Conservation (phyloP, 1,140 invertebrate genomes). For the Pinna nobilis region DNA sequence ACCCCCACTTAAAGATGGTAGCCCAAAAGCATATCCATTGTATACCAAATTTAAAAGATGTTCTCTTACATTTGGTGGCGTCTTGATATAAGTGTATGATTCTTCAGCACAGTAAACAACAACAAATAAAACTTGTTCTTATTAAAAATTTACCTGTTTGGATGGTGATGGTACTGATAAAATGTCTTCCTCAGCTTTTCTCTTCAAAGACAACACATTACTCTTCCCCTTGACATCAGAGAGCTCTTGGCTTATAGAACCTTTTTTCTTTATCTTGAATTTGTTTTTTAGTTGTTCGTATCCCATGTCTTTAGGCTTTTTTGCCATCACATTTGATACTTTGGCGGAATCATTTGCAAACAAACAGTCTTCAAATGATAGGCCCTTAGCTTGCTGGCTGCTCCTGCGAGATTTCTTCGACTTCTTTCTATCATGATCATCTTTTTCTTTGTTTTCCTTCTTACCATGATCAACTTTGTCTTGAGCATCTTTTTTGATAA, state of each 20-base stretch:
- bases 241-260: too few species aligned
- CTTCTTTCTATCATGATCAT: conserved; percentile 17
- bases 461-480: conserved; percentile 18
- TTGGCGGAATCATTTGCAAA: too few species aligned
- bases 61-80: too few species aligned
- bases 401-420: conserved; percentile 18
- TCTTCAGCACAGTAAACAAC: too few species aligned
- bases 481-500: neutral
- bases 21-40: too few species aligned
- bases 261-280: conserved; percentile 57
- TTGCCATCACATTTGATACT: conserved; percentile 37
- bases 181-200: conserved; percentile 18
- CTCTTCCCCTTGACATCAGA: too few species aligned
- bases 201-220: neutral
- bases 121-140: too few species aligned
- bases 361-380: conserved; percentile 62
- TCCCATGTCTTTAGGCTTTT: conserved; percentile 34
- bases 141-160: conserved; percentile 47
- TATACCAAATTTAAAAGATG: too few species aligned
- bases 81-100: too few species aligned
- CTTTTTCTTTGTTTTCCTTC: too few species aligned
- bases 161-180: conserved; percentile 13
- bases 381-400: neutral
- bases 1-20: too few species aligned
- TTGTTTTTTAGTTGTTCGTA: conserved; percentile 54